Evolutionary conservation across 2,797 vertebrate genomes (phyloP).

Genomic region (Rhabdomys pumilio): DNA sequence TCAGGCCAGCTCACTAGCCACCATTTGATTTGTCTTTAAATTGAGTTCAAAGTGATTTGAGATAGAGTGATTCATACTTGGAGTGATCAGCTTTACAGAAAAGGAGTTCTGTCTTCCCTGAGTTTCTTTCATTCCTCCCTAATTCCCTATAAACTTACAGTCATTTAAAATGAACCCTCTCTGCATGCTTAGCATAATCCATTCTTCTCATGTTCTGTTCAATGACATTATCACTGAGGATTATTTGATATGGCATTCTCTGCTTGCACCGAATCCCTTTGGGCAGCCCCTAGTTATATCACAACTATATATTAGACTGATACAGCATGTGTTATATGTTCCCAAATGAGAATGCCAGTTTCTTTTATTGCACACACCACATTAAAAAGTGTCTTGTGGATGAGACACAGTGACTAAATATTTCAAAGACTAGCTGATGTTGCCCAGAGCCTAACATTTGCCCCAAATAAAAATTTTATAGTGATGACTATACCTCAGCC

Average conservation of each 20-base stretch:
- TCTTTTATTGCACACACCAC: background rate
- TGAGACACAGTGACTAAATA: background rate
- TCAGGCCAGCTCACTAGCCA: background rate
- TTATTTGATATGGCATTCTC: background rate
- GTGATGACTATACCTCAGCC: constrained; percentile 32
- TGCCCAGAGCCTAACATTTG: constrained; percentile 16
- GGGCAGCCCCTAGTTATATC: background rate
- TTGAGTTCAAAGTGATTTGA: background rate
- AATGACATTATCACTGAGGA: background rate
- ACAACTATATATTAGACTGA: background rate
- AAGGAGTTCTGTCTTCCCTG: background rate
- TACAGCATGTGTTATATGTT: constrained; percentile 10
- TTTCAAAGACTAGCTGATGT: constrained; percentile 7
- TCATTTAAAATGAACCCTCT: background rate
- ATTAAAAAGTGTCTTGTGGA: background rate
- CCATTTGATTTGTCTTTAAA: constrained; percentile 19
- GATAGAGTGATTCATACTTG: background rate
- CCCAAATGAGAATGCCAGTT: background rate
- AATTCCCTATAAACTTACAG: background rate
- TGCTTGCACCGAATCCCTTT: background rate
- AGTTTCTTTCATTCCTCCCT: background rate
- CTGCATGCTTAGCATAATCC: background rate
- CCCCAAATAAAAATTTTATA: constrained; percentile 41
- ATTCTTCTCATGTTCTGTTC: background rate
- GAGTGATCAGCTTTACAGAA: background rate